phyloP scores from a whole-genome alignment of 2,113 vertebrate genomes.

The Sardina pilchardus region DNA sequence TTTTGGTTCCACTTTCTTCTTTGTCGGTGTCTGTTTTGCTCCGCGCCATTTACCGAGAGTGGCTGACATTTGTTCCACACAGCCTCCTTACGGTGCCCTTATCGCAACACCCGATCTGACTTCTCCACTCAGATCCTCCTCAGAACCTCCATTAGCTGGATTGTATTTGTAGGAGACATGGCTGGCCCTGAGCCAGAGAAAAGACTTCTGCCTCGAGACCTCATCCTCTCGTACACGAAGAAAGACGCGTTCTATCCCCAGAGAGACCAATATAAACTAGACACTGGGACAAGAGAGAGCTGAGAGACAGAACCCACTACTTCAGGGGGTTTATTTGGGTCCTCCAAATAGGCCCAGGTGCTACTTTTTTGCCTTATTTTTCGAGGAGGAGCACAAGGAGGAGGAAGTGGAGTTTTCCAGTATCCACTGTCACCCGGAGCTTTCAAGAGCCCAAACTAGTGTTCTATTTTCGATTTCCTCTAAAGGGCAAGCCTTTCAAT shows the following conservation, averaged over 20 bases:
- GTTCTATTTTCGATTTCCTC: not conserved
- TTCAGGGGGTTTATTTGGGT: not conserved
- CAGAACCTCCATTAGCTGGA: not conserved
- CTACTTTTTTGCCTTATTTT: not conserved
- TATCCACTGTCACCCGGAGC: not conserved
- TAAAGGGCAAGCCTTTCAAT: not conserved
- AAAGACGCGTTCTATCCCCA: not conserved
- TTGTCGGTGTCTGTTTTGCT: not conserved
- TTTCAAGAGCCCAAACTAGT: not conserved
- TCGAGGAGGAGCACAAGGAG: not conserved
- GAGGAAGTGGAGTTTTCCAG: not conserved
- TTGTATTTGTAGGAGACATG: not conserved
- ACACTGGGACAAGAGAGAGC: no score
- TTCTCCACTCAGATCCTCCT: not conserved
- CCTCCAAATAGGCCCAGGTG: not conserved
- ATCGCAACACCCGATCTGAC: not conserved
- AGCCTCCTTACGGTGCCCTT: not conserved
- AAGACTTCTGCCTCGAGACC: not conserved
- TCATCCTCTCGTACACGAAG: not conserved
- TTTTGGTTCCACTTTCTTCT: not conserved
- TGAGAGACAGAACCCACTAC: not conserved
- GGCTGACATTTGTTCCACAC: not conserved
- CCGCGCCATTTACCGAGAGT: not conserved
- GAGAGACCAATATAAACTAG: not conserved
- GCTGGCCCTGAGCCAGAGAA: not conserved